Percentiles rank a stretch among this genome's conserved stretches.
Conservation (phyloP, 1,140 invertebrate species). For the Magallana angulata region DNA sequence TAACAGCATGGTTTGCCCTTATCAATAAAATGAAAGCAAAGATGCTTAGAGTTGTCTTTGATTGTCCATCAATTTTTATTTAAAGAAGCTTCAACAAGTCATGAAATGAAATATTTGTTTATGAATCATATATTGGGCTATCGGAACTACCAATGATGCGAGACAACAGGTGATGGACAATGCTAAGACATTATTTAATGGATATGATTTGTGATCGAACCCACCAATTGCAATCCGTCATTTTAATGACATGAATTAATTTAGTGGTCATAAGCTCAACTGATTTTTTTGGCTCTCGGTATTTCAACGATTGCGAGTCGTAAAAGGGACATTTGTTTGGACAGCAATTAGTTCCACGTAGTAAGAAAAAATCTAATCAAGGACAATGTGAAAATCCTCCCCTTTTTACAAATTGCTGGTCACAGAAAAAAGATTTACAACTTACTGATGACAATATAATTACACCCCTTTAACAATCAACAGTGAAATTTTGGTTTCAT, state of each 20-base stretch:
- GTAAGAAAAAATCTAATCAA: not conserved
- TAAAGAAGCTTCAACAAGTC: constrained; percentile 1
- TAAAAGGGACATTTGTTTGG: constrained; percentile 13
- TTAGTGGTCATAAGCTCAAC: not conserved
- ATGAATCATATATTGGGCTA: not conserved
- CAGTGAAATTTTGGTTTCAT: too few relatives aligned
- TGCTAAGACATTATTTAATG: not conserved
- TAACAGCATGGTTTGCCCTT: not conserved
- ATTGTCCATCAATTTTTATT: constrained; percentile 21
- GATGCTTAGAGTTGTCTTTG: not conserved
- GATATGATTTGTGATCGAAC: constrained; percentile 19
- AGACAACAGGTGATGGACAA: not conserved
- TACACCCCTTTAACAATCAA: too few relatives aligned
- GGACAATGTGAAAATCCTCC: not conserved
- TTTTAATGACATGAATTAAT: not conserved
- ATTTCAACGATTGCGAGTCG: not conserved
- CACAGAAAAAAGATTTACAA: too few relatives aligned
- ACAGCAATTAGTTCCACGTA: not conserved
- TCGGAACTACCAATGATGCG: not conserved
- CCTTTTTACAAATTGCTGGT: too few relatives aligned
- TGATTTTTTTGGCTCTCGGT: constrained; percentile 20
- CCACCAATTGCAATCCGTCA: constrained; percentile 2
- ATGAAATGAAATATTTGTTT: constrained; percentile 26
- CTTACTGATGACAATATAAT: too few relatives aligned
- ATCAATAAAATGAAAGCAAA: constrained; percentile 27